A percentile compares a stretch with the other conserved stretches of the same genome.
phyloP scores from a whole-genome alignment of 2,113 vertebrate species.

The Megaleporinus macrocephalus region DNA sequence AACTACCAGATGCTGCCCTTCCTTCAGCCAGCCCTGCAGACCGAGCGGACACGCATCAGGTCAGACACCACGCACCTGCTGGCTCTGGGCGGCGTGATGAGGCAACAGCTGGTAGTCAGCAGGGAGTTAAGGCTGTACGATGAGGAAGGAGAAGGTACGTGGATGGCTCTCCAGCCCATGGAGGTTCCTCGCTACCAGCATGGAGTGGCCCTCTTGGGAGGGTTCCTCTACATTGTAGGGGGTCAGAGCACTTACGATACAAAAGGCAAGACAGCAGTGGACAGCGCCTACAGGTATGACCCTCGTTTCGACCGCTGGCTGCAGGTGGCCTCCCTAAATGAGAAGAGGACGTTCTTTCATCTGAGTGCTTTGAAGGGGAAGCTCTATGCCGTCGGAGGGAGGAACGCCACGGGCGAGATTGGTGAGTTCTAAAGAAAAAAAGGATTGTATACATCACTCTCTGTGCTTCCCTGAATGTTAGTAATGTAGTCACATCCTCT shows the following conservation, averaged over 20 bases:
- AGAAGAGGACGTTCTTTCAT: constrained; percentile 84
- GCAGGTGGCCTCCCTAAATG: constrained; percentile 80
- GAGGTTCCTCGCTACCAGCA: constrained; percentile 82
- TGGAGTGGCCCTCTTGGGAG: constrained; percentile 79
- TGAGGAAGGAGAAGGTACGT: constrained; percentile 61
- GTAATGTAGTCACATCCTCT: too few species aligned
- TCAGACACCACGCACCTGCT: constrained; percentile 77
- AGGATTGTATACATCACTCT: not conserved
- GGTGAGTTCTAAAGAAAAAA: constrained; percentile 62
- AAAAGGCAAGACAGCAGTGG: constrained; percentile 83
- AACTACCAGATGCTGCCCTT: constrained; percentile 86
- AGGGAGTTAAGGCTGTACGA: constrained; percentile 80
- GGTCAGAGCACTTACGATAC: constrained; percentile 85
- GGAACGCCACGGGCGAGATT: constrained; percentile 79
- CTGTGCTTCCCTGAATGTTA: not conserved
- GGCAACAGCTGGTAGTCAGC: constrained; percentile 83
- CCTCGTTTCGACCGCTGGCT: constrained; percentile 82
- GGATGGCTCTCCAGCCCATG: constrained; percentile 81
- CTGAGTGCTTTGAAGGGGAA: constrained; percentile 79
- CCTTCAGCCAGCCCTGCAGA: constrained; percentile 81
- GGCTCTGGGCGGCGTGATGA: constrained; percentile 80
- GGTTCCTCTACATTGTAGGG: constrained; percentile 83
- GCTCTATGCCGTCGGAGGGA: constrained; percentile 79
- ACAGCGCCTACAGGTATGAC: constrained; percentile 81
- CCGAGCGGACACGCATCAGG: constrained; percentile 79